These are phyloP conservation scores for Gymnocheta viridis DNA, from an alignment of 2,888 invertebrate species.

Conservation along the genomic window DNA sequence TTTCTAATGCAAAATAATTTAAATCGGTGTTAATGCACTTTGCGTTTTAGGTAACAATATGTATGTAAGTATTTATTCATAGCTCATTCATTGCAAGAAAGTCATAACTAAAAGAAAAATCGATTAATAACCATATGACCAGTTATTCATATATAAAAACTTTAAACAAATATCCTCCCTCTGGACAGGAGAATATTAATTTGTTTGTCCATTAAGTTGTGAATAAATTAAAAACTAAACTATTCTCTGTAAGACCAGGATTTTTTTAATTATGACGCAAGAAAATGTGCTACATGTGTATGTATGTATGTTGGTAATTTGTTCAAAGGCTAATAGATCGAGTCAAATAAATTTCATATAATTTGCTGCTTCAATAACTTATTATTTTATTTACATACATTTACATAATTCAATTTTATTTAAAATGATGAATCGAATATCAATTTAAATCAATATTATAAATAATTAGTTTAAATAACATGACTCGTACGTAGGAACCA, in stretches of 20 bases:
- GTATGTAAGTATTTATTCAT: too few relatives aligned
- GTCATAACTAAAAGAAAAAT: too few relatives aligned
- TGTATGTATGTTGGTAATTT: not conserved
- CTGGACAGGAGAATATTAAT: too few relatives aligned
- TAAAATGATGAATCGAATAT: not conserved
- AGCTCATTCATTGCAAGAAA: too few relatives aligned
- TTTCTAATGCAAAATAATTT: too few relatives aligned
- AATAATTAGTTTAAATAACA: conserved; percentile 88
- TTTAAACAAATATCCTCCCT: too few relatives aligned
- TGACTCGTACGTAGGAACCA: conserved; percentile 98
- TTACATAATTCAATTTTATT: not conserved
- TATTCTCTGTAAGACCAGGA: not conserved
- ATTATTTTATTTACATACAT: not conserved
- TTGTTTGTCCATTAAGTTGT: too few relatives aligned
- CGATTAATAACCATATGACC: too few relatives aligned
- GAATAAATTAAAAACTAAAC: too few relatives aligned
- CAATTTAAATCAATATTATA: not conserved
- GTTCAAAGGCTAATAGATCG: not conserved
- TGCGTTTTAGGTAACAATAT: too few relatives aligned
- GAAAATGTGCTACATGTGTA: not conserved
- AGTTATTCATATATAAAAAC: too few relatives aligned
- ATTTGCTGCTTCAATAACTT: not conserved
- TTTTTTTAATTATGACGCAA: not conserved
- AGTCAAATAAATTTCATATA: not conserved
- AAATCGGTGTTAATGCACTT: too few relatives aligned